Evolutionary conservation across 2,888 invertebrate genomes (phyloP).

Genomic region (Apodemia duryi): DNA sequence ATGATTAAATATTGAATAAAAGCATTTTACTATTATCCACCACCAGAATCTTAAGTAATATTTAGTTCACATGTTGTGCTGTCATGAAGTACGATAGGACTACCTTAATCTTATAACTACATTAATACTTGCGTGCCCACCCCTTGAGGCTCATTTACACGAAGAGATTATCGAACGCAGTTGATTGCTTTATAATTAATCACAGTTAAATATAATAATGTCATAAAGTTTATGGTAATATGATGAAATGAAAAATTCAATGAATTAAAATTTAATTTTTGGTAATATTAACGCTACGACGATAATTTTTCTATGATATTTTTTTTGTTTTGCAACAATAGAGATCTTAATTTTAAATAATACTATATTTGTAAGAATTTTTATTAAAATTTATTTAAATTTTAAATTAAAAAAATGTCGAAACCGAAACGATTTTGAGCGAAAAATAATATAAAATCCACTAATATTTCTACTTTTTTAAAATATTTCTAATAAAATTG

Average conservation of each 20-base stretch:
- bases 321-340: too few species aligned
- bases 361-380: too few species aligned
- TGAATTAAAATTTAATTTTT: too few species aligned
- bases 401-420: too few species aligned
- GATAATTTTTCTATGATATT: too few species aligned
- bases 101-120: slow-evolving; percentile 41
- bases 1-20: slow-evolving; percentile 62
- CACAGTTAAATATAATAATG: too few species aligned
- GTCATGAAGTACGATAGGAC: slow-evolving; percentile 5
- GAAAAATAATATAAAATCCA: not conserved
- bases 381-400: too few species aligned
- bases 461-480: not conserved
- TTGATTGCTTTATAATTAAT: too few species aligned
- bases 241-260: too few species aligned
- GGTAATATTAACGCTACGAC: not conserved
- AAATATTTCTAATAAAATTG: not conserved
- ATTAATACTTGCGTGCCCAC: slow-evolving; percentile 61
- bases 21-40: slow-evolving; percentile 58
- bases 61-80: slow-evolving; percentile 42
- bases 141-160: slow-evolving; percentile 33
- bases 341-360: too few species aligned
- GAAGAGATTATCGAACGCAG: slow-evolving; percentile 18
- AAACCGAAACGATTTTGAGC: not conserved
- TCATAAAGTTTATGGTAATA: too few species aligned
- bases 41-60: slow-evolving; percentile 62